Evolutionary conservation across 2,797 vertebrate species (phyloP), one percentile per base, ranked within the genome.

Genomic region (Thalassophryne amazonica): DNA sequence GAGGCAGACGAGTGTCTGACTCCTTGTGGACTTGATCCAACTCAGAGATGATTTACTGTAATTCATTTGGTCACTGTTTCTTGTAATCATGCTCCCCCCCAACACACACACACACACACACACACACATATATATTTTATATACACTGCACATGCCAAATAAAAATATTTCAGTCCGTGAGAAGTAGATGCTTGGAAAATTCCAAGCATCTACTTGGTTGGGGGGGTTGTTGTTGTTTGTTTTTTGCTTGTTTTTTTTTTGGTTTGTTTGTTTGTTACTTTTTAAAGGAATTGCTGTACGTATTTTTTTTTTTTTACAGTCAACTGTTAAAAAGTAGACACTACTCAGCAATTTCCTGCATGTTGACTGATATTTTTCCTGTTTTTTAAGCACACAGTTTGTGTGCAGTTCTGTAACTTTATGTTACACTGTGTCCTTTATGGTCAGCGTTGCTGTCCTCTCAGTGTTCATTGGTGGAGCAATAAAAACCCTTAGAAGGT

Each of bases 111-210:
- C 16, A 21, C 40, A 15, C 18, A n/a, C 4, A 14, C 27, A 36
- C 46, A 36, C 22, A 48, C 35, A 4, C 11, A 14, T 22, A 49
- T 33, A 20, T 21, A 40, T n/a, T n/a, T n/a, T n/a, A n/a, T n/a
- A n/a, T n/a, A n/a, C n/a, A n/a, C n/a, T 47, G 63, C 48, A 65
- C 48, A 49, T 49, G 30, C 55, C 51, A 64, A 77, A 86, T 59
- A 79, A 63, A 78, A 72, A 47, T 46, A 81, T 86, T 85, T 88
- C 22, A 18, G 80, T 77, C 83, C 72, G 56, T 90, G 89, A 84
- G 89, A 90, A 89, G 21, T 10, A 1, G 13, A 69, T 3, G 30
- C 55, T 29, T 16, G 27, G 39, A 22, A 66, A 82, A 75, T 83
- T 90, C 89, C 80, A 88, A 89, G 59, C 80, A 80, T 31, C 38